Conservation (phyloP, 92 coral and sea anemone genomes). For the Hydrozoanthus gracilis region DNA sequence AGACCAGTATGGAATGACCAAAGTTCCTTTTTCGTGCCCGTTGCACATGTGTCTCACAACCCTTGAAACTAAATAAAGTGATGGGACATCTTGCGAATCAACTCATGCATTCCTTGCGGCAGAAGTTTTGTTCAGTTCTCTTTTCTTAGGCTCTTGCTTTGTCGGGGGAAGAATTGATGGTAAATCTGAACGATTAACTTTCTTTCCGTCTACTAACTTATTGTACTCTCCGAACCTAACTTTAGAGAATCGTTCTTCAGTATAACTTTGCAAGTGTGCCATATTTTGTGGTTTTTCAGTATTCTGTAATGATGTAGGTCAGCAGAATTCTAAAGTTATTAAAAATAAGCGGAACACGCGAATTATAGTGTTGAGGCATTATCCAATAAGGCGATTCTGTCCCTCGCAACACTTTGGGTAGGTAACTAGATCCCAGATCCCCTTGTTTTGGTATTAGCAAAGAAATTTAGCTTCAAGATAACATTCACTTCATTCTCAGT, state of each 20-base stretch:
- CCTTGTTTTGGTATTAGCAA: constrained; percentile 15
- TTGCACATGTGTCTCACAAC: no score
- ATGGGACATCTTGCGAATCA: constrained; percentile 1
- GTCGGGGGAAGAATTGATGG: constrained; percentile 57
- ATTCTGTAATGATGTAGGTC: constrained; percentile 40
- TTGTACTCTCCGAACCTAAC: constrained; percentile 39
- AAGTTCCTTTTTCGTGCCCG: no score
- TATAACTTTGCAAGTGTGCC: constrained; percentile 19
- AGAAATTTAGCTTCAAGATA: neutral
- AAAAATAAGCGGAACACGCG: constrained; percentile 39
- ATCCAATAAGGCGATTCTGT: constrained; percentile 3
- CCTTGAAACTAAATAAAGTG: no score
- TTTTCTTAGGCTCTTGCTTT: constrained; percentile 8
- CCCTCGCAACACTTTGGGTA: constrained; percentile 17
- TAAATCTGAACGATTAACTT: constrained; percentile 36
- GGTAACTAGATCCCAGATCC: constrained; percentile 23
- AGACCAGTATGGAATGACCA: no score
- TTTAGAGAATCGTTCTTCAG: constrained; percentile 41
- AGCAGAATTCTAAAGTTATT: constrained; percentile 44
- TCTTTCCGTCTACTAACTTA: constrained; percentile 48
- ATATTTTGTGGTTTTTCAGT: constrained; percentile 26
- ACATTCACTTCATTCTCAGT: no score
- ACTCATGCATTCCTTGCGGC: neutral
- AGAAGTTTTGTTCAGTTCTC: constrained; percentile 17
- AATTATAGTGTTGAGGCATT: constrained; percentile 22